These are phyloP conservation scores for Cassiopea andromeda DNA, from an alignment of 30 jellyfish, hydroid and myxozoan genomes.

Conservation along the genomic window DNA sequence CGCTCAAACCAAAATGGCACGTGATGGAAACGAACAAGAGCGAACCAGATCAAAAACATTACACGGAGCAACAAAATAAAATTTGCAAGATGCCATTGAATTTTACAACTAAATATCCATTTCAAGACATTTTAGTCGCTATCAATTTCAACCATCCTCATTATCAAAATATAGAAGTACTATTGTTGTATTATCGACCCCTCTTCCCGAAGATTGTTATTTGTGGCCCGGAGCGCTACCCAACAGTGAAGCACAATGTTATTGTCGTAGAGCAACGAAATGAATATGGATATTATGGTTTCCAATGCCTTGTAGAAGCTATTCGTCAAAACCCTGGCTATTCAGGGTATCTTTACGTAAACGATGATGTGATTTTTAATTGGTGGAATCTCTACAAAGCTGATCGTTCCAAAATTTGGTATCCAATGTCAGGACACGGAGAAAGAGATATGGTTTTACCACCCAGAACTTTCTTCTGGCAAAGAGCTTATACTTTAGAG, in stretches of 20 bases:
- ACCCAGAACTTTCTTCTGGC: slow-evolving; percentile 11
- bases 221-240: slow-evolving; percentile 72
- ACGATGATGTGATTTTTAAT: slow-evolving; percentile 74
- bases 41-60: too few relatives aligned
- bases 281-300: slow-evolving; percentile 76
- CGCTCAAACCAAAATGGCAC: too few relatives aligned
- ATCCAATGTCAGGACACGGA: background rate
- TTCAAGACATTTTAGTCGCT: slow-evolving; percentile 42
- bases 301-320: background rate
- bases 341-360: slow-evolving; percentile 57
- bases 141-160: slow-evolving; percentile 76
- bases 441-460: background rate
- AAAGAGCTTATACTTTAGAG: slow-evolving; percentile 11
- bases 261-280: background rate
- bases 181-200: slow-evolving; percentile 23
- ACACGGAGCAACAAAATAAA: too few relatives aligned
- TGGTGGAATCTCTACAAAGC: slow-evolving; percentile 72
- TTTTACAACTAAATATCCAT: background rate
- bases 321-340: slow-evolving; percentile 50
- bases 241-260: background rate
- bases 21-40: too few relatives aligned
- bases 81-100: background rate
- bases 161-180: slow-evolving; percentile 32
- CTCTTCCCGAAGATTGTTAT: slow-evolving; percentile 49
- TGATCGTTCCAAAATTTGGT: slow-evolving; percentile 62